These are phyloP conservation scores for Centrocercus urophasianus DNA, from an alignment of 2,113 vertebrate species.

Conservation along the genomic window DNA sequence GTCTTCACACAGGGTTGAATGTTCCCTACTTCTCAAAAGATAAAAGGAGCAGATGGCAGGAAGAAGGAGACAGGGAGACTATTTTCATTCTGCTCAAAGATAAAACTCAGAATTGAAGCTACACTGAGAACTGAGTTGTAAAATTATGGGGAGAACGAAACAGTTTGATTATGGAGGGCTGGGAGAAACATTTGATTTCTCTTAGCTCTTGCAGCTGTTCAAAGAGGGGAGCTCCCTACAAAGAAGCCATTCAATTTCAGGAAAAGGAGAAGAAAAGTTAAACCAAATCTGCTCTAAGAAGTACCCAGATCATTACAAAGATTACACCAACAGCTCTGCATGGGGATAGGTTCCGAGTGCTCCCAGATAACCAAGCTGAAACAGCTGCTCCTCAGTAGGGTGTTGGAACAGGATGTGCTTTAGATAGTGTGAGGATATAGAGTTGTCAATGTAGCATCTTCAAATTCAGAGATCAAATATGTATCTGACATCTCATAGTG, in stretches of 20 bases:
- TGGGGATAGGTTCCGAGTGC: not conserved
- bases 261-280: not conserved
- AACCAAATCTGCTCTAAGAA: not conserved
- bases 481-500: not conserved
- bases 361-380: not conserved
- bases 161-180: not conserved
- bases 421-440: not conserved
- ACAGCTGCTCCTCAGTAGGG: conserved; percentile 16
- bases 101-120: not conserved
- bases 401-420: conserved; percentile 1
- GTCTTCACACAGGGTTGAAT: not conserved
- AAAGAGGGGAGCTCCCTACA: not conserved
- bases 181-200: conserved; percentile 7
- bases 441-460: not conserved
- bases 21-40: not conserved
- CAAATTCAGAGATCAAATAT: not conserved
- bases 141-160: not conserved
- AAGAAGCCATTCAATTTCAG: not conserved
- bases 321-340: not conserved
- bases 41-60: conserved; percentile 44
- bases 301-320: not conserved
- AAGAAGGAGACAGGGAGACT: conserved; percentile 11
- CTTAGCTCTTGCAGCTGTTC: conserved; percentile 12
- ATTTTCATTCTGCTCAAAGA: not conserved
- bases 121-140: not conserved